Evolutionary conservation across 2,113 vertebrate genomes (phyloP).

Genomic region (Pelobates fuscus): DNA sequence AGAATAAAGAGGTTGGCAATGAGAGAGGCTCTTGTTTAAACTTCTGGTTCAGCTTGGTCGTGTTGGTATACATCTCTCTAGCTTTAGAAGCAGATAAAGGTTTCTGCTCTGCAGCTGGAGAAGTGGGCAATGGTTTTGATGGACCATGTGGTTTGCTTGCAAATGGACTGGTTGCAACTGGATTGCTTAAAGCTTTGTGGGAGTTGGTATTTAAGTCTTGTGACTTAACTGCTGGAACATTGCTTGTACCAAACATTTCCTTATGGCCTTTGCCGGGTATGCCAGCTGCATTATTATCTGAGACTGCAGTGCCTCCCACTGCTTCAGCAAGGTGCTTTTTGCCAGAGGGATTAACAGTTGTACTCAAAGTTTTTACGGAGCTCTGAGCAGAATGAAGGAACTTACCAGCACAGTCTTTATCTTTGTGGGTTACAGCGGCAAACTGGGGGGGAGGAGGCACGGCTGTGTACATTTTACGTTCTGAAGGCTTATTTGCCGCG

Average conservation of each 20-base stretch:
- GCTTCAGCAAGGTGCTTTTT: background rate
- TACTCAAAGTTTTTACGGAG: too few relatives aligned
- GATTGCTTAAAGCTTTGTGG: background rate
- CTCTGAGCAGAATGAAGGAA: too few relatives aligned
- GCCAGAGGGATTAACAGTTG: too few relatives aligned
- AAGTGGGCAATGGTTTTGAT: background rate
- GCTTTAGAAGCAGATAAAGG: background rate
- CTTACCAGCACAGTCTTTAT: background rate
- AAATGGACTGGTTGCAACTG: too few relatives aligned
- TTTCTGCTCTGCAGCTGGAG: too few relatives aligned
- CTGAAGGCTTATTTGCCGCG: too few relatives aligned
- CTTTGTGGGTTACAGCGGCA: too few relatives aligned
- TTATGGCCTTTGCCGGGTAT: background rate
- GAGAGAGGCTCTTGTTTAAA: slow-evolving; percentile 34
- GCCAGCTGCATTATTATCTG: background rate
- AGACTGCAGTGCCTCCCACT: background rate
- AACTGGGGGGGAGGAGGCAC: too few relatives aligned
- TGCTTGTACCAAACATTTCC: background rate
- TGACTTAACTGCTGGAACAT: background rate
- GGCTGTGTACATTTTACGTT: too few relatives aligned
- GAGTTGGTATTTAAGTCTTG: background rate
- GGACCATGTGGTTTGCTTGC: background rate
- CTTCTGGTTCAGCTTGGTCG: slow-evolving; percentile 34
- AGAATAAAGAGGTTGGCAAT: slow-evolving; percentile 34
- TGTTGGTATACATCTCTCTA: background rate